Conservation (phyloP, 2,113 vertebrate species). For the Pollachius pollachius region DNA sequence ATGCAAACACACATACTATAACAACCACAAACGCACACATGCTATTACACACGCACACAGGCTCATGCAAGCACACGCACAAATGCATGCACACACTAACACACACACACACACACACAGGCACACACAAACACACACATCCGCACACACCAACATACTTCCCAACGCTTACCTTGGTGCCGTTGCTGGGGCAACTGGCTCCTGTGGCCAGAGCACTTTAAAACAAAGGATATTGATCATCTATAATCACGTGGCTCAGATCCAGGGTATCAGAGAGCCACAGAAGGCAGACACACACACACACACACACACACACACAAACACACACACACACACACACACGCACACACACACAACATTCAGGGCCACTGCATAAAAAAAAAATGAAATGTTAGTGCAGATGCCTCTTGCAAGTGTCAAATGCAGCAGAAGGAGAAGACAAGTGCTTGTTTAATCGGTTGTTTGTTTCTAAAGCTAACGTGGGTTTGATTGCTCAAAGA, state of each 20-base stretch:
- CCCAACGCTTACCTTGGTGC: conserved; percentile 58
- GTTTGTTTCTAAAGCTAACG: too few species aligned
- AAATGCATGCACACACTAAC: conserved; percentile 18
- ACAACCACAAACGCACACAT: conserved; percentile 6
- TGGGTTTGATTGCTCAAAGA: too few species aligned
- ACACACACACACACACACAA: too few species aligned
- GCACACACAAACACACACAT: conserved; percentile 4
- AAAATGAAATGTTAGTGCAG: too few species aligned
- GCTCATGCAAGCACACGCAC: conserved; percentile 22
- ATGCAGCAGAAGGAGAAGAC: too few species aligned
- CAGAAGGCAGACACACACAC: conserved; percentile 64
- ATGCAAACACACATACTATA: background rate
- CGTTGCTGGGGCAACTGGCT: conserved; percentile 86
- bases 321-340: too few species aligned
- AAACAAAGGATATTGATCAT: conserved; percentile 89
- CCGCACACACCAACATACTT: conserved; percentile 2
- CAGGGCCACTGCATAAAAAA: too few species aligned
- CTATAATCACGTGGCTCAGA: conserved; percentile 82
- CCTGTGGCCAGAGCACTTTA: conserved; percentile 72
- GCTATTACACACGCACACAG: conserved; percentile 18
- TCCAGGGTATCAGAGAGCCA: conserved; percentile 78
- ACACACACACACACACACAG: conserved; percentile 6
- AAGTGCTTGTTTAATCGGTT: too few species aligned
- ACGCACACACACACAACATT: too few species aligned
- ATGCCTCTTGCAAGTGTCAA: too few species aligned